phyloP scores from a whole-genome alignment of 2,797 vertebrate species.

The Orestias chungarensis region DNA sequence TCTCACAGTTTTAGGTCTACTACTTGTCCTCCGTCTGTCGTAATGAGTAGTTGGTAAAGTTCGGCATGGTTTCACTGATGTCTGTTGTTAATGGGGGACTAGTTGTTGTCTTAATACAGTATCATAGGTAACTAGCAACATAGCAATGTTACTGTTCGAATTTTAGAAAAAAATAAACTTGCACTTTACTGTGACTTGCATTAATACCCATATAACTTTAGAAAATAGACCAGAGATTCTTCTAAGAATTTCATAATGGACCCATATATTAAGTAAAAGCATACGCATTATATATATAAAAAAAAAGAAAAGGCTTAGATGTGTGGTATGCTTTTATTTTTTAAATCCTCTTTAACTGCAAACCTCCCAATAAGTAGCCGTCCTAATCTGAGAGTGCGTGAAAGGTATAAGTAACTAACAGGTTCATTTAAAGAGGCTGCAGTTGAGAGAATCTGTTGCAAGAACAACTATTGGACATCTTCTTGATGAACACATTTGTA shows the following conservation, averaged over 20 bases:
- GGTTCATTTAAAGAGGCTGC: too few relatives aligned
- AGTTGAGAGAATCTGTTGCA: too few relatives aligned
- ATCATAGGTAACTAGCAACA: not conserved
- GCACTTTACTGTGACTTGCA: not conserved
- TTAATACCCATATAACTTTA: not conserved
- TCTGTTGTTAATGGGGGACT: conserved; percentile 19
- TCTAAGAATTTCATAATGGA: too few relatives aligned
- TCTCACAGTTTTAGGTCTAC: conserved; percentile 11
- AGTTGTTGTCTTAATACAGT: not conserved
- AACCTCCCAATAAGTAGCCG: too few relatives aligned
- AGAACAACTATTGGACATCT: too few relatives aligned
- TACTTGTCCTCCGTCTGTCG: conserved; percentile 9
- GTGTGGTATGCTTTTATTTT: not conserved
- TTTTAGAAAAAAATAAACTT: not conserved
- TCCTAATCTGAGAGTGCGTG: too few relatives aligned
- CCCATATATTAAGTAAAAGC: too few relatives aligned
- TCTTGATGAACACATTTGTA: too few relatives aligned
- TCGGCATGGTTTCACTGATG: conserved; percentile 22
- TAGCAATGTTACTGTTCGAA: not conserved
- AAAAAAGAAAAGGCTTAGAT: not conserved
- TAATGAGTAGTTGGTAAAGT: conserved; percentile 25
- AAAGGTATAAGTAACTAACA: too few relatives aligned
- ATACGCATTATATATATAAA: too few relatives aligned
- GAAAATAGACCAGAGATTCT: too few relatives aligned
- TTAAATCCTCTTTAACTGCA: too few relatives aligned